phyloP scores from a whole-genome alignment of 2,888 invertebrate species.

The Drosophila villosipedis region DNA sequence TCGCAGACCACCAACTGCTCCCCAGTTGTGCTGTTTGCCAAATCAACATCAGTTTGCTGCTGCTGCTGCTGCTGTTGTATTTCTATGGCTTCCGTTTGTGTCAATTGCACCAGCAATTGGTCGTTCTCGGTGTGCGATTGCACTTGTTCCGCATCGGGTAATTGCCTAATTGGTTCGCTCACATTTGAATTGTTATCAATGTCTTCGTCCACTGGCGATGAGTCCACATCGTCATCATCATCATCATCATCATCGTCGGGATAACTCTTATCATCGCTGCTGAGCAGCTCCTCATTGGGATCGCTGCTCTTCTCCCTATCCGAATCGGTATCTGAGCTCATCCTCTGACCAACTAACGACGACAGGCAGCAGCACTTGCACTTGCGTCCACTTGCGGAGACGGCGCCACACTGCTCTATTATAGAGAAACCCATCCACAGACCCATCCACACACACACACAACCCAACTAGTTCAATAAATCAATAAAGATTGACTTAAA shows the following conservation, averaged over 20 bases:
- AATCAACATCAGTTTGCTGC: conserved; percentile 51
- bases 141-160: conserved; percentile 30
- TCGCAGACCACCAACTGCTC: conserved; percentile 14
- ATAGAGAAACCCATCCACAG: conserved; percentile 20
- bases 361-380: conserved; percentile 27
- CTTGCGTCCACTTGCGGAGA: conserved; percentile 23
- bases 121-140: conserved; percentile 15
- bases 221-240: conserved; percentile 28
- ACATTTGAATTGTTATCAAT: conserved; percentile 18
- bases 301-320: conserved; percentile 73
- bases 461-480: conserved; percentile 55
- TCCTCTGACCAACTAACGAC: conserved; percentile 5
- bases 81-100: conserved; percentile 62
- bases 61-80: conserved; percentile 7
- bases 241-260: conserved; percentile 58
- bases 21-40: conserved; percentile 19
- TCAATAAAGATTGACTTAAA: conserved; percentile 73
- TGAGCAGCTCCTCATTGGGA: conserved; percentile 69
- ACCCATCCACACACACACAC: conserved; percentile 9
- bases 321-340: conserved; percentile 63
- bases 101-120: conserved; percentile 35
- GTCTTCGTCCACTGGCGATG: conserved; percentile 29
- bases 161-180: conserved; percentile 31
- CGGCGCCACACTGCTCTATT: conserved; percentile 36
- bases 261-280: conserved; percentile 70